These are phyloP conservation scores for Lucilia sericata DNA, from an alignment of 1,140 invertebrate species.

Conservation along the genomic window DNA sequence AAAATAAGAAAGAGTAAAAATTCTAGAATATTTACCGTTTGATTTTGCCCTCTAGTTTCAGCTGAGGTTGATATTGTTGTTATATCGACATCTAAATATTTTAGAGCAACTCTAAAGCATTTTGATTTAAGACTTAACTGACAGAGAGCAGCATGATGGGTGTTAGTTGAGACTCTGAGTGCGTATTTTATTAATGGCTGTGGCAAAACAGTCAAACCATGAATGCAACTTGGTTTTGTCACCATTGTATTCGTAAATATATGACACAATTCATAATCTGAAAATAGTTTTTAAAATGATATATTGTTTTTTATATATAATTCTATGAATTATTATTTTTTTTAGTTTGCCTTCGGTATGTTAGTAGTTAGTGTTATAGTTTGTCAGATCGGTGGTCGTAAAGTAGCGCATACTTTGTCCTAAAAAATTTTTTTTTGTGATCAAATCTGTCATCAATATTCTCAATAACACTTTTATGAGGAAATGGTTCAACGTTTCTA, in stretches of 20 bases:
- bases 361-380: too few relatives aligned
- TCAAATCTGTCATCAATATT: too few relatives aligned
- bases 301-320: too few relatives aligned
- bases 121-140: constrained; percentile 92
- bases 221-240: constrained; percentile 79
- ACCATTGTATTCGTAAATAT: constrained; percentile 82
- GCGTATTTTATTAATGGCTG: constrained; percentile 91
- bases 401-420: too few relatives aligned
- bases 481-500: too few relatives aligned
- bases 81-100: constrained; percentile 91
- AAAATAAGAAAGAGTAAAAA: neutral
- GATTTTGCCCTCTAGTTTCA: constrained; percentile 59
- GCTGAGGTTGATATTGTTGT: constrained; percentile 81
- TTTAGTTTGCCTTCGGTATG: too few relatives aligned
- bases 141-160: constrained; percentile 94
- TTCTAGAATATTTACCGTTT: constrained; percentile 49
- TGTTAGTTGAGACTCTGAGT: constrained; percentile 88
- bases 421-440: too few relatives aligned
- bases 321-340: too few relatives aligned
- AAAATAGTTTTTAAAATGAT: too few relatives aligned
- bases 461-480: too few relatives aligned
- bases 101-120: constrained; percentile 91
- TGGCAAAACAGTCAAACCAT: constrained; percentile 87
- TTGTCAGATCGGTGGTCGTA: too few relatives aligned
- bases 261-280: constrained; percentile 92